Base-by-base conservation (phyloP, 2,888 invertebrate species). In the Brachynemurus nebulosus region DNA sequence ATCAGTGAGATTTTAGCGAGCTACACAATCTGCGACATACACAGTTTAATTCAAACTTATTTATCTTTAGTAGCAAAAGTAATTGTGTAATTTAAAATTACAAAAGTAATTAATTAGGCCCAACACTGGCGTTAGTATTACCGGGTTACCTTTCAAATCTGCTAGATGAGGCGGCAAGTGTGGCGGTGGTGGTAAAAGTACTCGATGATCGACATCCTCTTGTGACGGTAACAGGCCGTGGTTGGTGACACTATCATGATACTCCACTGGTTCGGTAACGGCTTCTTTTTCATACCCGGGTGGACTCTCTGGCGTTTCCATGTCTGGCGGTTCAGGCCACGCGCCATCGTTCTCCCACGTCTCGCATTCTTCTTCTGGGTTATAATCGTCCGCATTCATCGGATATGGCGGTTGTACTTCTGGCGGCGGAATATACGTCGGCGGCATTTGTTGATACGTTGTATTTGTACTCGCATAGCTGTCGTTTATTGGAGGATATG, bases 281-380 rank as follows among this genome's bases (percentile, higher is more conserved):
- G 70, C 68, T 52, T 78, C 69, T 53, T 76, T 73, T 52, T 79
- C 79, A 50, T 74, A 78, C 50, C 71, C 68, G 1, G 77, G 77
- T 17, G 80, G 79, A 39, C 79, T 78, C 50, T 76, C 75, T 1
- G 79, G 78, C 1, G 79, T 78, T 53, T 76, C 76, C 2, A 64
- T 50, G 51, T 68, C 61, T 12, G 52, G 51, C 2, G 53, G 48
- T 45, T 60, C 64, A 52, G 50, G 59, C 20, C 47, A n/a, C 62
- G 63, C 51, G 47, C 40, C 38, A 30, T 38, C 38, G 43, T 43
- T 47, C 21, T 59, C 68, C 63, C 67, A 69, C 52, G 58, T 64
- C 56, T 65, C 67, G 50, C 55, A 61, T 56, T 71, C 70, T 61
- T 54, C 68, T 58, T 63, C 63, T 0, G 55, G 67, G 60, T 63